Evolutionary conservation across 2,797 vertebrate species (phyloP), one percentile per base, ranked within the genome.

Genomic region (Peromyscus attwateri): DNA sequence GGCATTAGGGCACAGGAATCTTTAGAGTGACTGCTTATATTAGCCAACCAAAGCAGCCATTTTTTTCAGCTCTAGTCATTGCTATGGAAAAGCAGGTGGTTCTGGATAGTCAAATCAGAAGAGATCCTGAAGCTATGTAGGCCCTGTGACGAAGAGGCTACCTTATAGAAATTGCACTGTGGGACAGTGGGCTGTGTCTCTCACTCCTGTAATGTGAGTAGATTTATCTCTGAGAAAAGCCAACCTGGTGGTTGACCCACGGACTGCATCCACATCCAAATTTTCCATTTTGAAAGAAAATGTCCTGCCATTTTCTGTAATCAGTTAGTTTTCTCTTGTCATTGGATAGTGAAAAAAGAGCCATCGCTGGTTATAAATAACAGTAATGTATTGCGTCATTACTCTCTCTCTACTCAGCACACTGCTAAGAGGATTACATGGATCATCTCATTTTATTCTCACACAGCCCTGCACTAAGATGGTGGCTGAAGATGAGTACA

Each of bases 111-210:
- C 57, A 31, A 77, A 4, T 60, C 3, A 0, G 11, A 82, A 25
- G 29, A 21, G 70, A 43, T 76, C 5, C 75, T 75, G 62, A 25
- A 46, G 55, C 3, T 34, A 19, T 52, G 5, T 43, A 84, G 10
- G 13, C 6, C 14, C 3, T 49, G 43, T 16, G 16, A n/a, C 1
- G 1, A 17, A 40, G 10, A 62, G 6, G 3, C 17, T 94, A 49
- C 14, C 64, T 27, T 71, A 8, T 13, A 25, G 31, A 11, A 17
- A 6, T 25, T 43, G 19, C 7, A 25, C 19, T 5, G 5, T 57
- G 46, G 27, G 12, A 1, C 29, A 8, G 2, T 8, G 17, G 37
- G 0, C 3, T 11, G 1, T 11, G 1, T 2, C 19, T 0, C 3
- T n/a, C 16, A 71, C 17, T 0, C 5, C 16, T 19, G 46, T 1